Evolutionary conservation across 1,140 invertebrate species (phyloP).

Genomic region (Zaprionus lachaisei): DNA sequence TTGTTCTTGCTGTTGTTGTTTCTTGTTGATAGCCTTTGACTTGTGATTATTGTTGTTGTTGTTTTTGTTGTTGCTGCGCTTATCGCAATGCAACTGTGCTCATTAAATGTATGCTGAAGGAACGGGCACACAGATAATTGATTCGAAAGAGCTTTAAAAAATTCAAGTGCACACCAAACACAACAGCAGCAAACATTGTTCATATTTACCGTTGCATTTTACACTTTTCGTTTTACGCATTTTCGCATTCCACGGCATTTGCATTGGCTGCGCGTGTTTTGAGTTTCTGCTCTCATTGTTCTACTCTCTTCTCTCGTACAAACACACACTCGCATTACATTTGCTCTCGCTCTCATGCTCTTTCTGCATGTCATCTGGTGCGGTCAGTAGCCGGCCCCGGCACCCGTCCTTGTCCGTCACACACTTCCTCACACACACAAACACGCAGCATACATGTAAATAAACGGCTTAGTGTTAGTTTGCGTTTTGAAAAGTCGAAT

Average conservation of each 20-base stretch:
- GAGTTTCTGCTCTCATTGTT: conserved; percentile 36
- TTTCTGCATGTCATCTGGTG: conserved; percentile 77
- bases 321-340: conserved; percentile 10
- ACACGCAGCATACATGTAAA: conserved; percentile 6
- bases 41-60: conserved; percentile 22
- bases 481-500: conserved; percentile 32
- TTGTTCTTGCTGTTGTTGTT: conserved; percentile 32
- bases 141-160: conserved; percentile 17
- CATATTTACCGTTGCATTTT: conserved; percentile 37
- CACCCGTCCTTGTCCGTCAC: neutral
- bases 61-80: conserved; percentile 26
- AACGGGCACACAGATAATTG: conserved; percentile 33
- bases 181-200: conserved; percentile 15
- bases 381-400: conserved; percentile 65
- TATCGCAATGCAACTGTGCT: conserved; percentile 36
- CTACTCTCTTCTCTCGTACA: conserved; percentile 22
- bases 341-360: conserved; percentile 45
- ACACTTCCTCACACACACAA: neutral
- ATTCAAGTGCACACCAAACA: conserved; percentile 23
- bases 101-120: conserved; percentile 14
- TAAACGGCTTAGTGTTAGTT: conserved; percentile 22
- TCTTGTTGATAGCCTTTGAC: conserved; percentile 67
- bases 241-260: conserved; percentile 46
- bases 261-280: conserved; percentile 46
- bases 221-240: conserved; percentile 41